Base-by-base conservation (phyloP, 2,888 invertebrate genomes). In the Cheilosia vulpina region DNA sequence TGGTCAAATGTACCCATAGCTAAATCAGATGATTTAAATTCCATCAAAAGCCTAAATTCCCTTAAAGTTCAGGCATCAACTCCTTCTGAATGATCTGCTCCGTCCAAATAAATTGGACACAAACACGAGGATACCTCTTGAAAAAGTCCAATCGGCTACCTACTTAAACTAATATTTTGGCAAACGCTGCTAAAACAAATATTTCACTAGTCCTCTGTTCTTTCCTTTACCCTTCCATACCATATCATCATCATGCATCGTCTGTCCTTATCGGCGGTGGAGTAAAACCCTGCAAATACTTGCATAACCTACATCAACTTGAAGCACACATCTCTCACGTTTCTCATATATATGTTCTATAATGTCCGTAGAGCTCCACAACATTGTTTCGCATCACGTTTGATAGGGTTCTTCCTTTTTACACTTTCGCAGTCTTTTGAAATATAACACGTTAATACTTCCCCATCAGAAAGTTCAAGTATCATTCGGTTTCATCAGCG, bases 391-490 rank as follows among this genome's bases (percentile, higher is more conserved):
- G 45, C 69, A 47, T 68, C 31, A 31, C 68, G 27, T 57, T 53
- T 41, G 66, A 41, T 19, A 19, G 38, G 21, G 27, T 27, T 47
- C 34, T 9, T 65, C 17, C 45, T 15, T 66, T 53, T 19, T 15
- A 45, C 24, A 68, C 31, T 19, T 53, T 55, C 55, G 19, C 31
- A 19, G 31, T 68, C 47, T 45, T 69, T 50, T 71, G 58, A 71
- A 58, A 71, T 47, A 24, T 38, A 71, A 71, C 38, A 58, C 69
- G 34, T 58, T 58, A 71, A 50, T 57, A 68, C 69, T 71, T 58
- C 24, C 17, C 69, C 21, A 58, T 71, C 69, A 71, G 38, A 50
- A 58, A 71, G 69, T 71, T 71, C 69, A 71, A 71, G 69, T 58
- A 71, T 47, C 58, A 50, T 24, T 55, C 19, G 43, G 45, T 57